Conservation (phyloP, 2,797 vertebrate species). For the Siniperca obscura region DNA sequence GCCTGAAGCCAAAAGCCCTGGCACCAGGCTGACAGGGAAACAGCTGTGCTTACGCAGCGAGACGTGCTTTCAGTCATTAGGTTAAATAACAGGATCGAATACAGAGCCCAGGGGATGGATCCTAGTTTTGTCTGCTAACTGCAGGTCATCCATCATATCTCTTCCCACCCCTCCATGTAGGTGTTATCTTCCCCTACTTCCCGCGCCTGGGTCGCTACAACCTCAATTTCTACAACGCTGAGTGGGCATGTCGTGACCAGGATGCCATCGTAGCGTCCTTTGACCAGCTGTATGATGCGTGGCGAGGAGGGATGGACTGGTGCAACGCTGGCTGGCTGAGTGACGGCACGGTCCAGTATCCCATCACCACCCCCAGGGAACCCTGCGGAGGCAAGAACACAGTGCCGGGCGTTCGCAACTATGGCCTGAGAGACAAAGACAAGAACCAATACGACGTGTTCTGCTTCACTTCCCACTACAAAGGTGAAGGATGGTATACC, state of each 20-base stretch:
- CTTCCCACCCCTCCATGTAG: conserved; percentile 71
- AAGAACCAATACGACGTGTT: conserved; percentile 95
- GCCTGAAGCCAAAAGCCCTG: conserved; percentile 17
- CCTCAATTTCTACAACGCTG: conserved; percentile 92
- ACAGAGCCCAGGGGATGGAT: background rate
- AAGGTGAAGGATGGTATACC: conserved; percentile 79
- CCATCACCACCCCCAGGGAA: conserved; percentile 92
- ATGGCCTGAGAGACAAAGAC: conserved; percentile 94
- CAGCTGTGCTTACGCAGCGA: conserved; percentile 43
- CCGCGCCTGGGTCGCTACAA: conserved; percentile 93
- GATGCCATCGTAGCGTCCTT: conserved; percentile 93
- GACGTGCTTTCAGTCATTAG: background rate
- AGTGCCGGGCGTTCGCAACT: conserved; percentile 91
- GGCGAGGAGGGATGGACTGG: conserved; percentile 94
- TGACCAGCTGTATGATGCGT: conserved; percentile 93
- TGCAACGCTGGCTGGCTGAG: conserved; percentile 97
- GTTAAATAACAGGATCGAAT: conserved; percentile 2
- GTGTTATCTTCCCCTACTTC: conserved; percentile 93
- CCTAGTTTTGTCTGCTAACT: background rate
- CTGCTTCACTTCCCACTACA: conserved; percentile 96
- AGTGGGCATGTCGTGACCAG: conserved; percentile 90
- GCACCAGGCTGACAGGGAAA: conserved; percentile 6
- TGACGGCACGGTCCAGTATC: conserved; percentile 95
- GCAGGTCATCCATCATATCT: background rate
- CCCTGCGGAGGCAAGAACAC: conserved; percentile 94